phyloP scores from a whole-genome alignment of 2,888 invertebrate genomes.

The Biston stratarius region DNA sequence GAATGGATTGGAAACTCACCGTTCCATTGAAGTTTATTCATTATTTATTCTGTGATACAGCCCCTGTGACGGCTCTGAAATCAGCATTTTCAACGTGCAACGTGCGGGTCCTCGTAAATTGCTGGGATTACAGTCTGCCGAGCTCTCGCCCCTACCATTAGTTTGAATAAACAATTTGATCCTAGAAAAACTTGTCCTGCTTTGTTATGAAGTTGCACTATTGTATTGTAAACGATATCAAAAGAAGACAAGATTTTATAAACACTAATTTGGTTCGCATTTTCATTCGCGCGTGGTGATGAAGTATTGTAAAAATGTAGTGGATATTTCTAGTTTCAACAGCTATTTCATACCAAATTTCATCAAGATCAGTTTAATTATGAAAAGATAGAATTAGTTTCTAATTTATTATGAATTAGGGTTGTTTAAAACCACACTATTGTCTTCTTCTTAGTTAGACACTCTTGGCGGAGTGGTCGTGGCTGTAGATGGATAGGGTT shows the following conservation, averaged over 20 bases:
- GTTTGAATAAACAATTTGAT: conserved; percentile 31
- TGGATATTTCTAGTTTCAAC: neutral
- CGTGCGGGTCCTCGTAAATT: conserved; percentile 58
- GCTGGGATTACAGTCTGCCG: conserved; percentile 54
- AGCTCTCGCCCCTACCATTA: conserved; percentile 41
- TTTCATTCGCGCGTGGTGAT: neutral
- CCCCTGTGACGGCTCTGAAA: conserved; percentile 48
- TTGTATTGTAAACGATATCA: neutral
- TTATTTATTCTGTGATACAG: conserved; percentile 46
- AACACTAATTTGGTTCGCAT: neutral
- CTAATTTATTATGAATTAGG: too few relatives aligned
- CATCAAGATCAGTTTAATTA: too few relatives aligned
- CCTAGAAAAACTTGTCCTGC: conserved; percentile 26
- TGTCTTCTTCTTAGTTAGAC: too few relatives aligned
- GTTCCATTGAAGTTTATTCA: conserved; percentile 42
- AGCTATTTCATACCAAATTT: too few relatives aligned
- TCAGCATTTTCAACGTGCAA: conserved; percentile 48
- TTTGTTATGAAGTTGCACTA: conserved; percentile 23
- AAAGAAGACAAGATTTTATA: neutral
- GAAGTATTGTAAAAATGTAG: too few relatives aligned
- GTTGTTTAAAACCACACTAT: too few relatives aligned
- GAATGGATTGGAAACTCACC: conserved; percentile 42
- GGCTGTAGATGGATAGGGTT: too few relatives aligned
- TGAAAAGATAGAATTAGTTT: too few relatives aligned
- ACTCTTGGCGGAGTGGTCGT: too few relatives aligned